Evolutionary conservation across 2,113 vertebrate species (phyloP).

Genomic region (Tupaia chinensis): DNA sequence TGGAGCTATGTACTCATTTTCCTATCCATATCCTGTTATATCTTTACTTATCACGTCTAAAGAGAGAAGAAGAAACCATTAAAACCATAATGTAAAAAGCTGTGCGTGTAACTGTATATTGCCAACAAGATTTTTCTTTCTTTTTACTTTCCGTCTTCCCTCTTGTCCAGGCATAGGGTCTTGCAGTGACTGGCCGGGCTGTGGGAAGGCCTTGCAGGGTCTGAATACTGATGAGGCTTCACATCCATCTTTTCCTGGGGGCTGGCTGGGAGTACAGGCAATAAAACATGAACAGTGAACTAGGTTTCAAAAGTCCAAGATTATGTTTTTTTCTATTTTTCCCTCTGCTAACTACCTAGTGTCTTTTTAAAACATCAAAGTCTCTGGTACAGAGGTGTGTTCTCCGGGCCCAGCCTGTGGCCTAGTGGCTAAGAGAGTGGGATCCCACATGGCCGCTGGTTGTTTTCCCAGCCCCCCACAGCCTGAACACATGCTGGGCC

Average conservation of each 20-base stretch:
- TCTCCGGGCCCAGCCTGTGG: too few species aligned
- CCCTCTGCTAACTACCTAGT: neutral
- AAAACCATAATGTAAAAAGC: neutral
- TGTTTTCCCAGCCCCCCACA: too few species aligned
- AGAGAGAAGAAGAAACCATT: neutral
- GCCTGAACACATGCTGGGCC: too few species aligned
- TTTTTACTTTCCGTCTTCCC: neutral
- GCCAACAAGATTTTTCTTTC: neutral
- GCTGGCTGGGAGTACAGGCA: neutral
- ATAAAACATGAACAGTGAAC: neutral
- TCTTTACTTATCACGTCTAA: too few species aligned
- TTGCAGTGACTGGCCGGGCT: too few species aligned
- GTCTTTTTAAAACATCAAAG: neutral
- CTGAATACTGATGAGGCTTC: neutral
- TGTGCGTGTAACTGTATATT: neutral
- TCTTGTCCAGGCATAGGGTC: neutral
- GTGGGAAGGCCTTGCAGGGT: neutral
- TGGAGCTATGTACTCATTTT: rapidly evolving
- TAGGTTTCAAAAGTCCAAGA: neutral
- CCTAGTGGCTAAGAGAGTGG: too few species aligned
- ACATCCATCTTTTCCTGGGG: neutral
- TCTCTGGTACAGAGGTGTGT: neutral
- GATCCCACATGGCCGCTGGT: too few species aligned
- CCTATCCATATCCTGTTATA: rapidly evolving
- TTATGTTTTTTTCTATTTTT: neutral